Base-by-base conservation (phyloP, 37 sponge, comb jelly and placozoan species). In the Theonella swinhoei region DNA sequence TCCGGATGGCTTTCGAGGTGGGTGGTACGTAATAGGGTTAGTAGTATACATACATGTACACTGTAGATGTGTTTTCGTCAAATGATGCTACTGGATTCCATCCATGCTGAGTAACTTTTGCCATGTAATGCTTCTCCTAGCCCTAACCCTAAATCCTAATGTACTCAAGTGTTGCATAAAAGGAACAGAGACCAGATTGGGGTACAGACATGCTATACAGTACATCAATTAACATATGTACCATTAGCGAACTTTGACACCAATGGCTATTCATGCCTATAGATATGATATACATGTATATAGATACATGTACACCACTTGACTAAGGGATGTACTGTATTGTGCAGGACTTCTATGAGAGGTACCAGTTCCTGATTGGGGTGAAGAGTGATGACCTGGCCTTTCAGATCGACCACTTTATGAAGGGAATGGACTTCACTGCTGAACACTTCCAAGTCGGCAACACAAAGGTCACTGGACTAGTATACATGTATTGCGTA, bases 1-100 rank as follows among this genome's bases (percentile, higher is more conserved):
- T 97, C 78, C 80, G 98, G 25, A 88, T 89, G 63, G 63, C 75
- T 47, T 92, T 90, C 82, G 91, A 96, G 91, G 95, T 95, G 24
- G 24, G 37, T 72, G 23, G 37, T 68, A 14, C 23, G 23, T 17
- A 25, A 28, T 68, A n/a, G 69, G 14, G 11, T 68, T 75, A 54
- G 23, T 39, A 22, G 60, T 54, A 35, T 54, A 22, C 43, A n/a
- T 75, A 47, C 30, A 4, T 75, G 24, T 75, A 33, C 9, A 19
- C 24, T 34, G 33, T 30, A 34, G 26, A 74, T 74, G 42, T 39
- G 41, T 71, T 24, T 68, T 9, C n/a, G 9, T 28, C 69, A 33
- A 71, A 24, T 28, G 30, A 36, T 17, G 72, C 34, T 36, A 28
- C n/a, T n/a, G n/a, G n/a, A n/a, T n/a, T n/a, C n/a, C n/a, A n/a